Evolutionary conservation across 2,797 vertebrate genomes (phyloP), one percentile per base, ranked within the genome.

Genomic region (Pachyuromys duprasi): DNA sequence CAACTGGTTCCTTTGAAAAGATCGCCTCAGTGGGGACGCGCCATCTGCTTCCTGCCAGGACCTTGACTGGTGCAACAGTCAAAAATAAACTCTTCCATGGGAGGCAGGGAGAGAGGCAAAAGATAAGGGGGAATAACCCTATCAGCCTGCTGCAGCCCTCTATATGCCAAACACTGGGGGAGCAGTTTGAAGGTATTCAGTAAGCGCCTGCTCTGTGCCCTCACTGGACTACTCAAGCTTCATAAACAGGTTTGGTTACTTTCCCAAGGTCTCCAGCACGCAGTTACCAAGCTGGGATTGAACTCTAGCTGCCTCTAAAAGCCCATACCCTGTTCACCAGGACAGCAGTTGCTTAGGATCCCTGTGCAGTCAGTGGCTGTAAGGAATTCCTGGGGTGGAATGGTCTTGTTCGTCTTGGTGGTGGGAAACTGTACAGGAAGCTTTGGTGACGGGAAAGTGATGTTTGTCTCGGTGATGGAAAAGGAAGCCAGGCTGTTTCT

Each of bases 11-110:
- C 81, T 76, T 42, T 14, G 57, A n/a, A 67, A 78, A 69, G 53
- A n/a, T 65, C 60, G 93, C 31, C 75, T 87, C 70, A 15, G 2
- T 45, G 60, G 80, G 65, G 79, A 76, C 45, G 67, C 1, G 33
- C 80, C 79, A 89, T 96, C 94, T 97, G 94, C 93, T 96, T 97
- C 95, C 96, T 97, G 81, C 78, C 1, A 7, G 65, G 53, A 70
- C 84, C 28, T 70, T 92, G 92, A 78, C 88, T 78, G 86, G 88
- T 49, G 67, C 5, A 18, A 7, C 31, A 49, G 75, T 89, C 87
- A 92, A 95, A 95, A 97, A 94, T 93, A 94, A 93, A 13, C 78
- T 93, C n/a, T n/a, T 82, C 20, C 5, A 1, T 69, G 42, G n/a
- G 63, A 95, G 91, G 86, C 75, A 6, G 3, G 6, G 60, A 92